These are phyloP conservation scores for Formica selysi DNA, from an alignment of 1,140 invertebrate genomes.

Conservation along the genomic window DNA sequence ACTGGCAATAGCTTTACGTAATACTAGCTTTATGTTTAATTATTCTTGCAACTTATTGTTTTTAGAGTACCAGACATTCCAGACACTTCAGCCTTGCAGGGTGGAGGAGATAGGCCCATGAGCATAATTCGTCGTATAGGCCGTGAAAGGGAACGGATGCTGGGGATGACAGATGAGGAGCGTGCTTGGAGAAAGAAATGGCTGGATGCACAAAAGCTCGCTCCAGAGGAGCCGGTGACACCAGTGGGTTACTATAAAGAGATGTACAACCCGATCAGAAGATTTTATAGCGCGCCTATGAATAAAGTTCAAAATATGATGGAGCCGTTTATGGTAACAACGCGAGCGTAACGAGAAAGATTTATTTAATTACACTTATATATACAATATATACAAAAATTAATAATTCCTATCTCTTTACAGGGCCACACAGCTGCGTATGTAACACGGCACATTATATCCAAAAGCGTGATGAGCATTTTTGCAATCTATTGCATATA, in stretches of 20 bases:
- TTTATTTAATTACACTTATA: conserved; percentile 21
- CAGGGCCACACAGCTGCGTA: conserved; percentile 87
- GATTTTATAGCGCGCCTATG: conserved; percentile 91
- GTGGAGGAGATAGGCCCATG: conserved; percentile 89
- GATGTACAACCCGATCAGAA: conserved; percentile 92
- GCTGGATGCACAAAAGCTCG: conserved; percentile 93
- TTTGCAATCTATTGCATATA: conserved; percentile 85
- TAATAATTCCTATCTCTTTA: conserved; percentile 71
- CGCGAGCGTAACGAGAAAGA: conserved; percentile 70
- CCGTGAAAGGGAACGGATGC: conserved; percentile 91
- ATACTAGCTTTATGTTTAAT: too few species aligned
- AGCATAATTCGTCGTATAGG: conserved; percentile 91
- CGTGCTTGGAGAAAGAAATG: conserved; percentile 93
- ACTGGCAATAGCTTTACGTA: neutral
- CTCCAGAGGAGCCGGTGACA: conserved; percentile 90
- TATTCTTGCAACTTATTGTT: neutral
- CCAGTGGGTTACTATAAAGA: conserved; percentile 89
- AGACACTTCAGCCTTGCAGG: conserved; percentile 73
- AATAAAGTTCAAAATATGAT: conserved; percentile 88
- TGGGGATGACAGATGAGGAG: conserved; percentile 94
- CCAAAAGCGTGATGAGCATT: conserved; percentile 88
- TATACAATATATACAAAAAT: conserved; percentile 32
- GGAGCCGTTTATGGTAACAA: conserved; percentile 88
- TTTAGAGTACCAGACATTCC: neutral
- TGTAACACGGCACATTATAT: conserved; percentile 88